Evolutionary conservation across 2,797 vertebrate species (phyloP).

Genomic region (Danio kyathit): DNA sequence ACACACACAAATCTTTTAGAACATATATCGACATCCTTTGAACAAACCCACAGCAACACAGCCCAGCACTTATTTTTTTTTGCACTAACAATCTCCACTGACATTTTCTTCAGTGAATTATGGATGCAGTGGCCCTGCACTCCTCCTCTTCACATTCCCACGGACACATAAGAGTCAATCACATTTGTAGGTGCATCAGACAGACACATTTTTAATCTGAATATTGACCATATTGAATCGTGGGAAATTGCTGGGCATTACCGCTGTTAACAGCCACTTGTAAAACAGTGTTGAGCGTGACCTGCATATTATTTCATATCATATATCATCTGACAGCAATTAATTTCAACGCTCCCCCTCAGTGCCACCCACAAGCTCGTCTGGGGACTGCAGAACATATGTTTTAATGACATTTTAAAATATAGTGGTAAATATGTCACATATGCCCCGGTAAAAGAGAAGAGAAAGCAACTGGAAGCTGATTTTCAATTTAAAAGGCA

Average conservation of each 20-base stretch:
- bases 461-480: slow-evolving; percentile 64
- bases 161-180: slow-evolving; percentile 17
- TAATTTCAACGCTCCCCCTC: neutral
- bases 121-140: neutral
- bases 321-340: neutral
- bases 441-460: slow-evolving; percentile 59
- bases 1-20: too few relatives aligned
- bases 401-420: slow-evolving; percentile 62
- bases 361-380: slow-evolving; percentile 53
- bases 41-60: neutral
- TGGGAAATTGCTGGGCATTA: slow-evolving; percentile 27
- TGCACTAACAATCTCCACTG: neutral
- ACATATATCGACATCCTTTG: too few relatives aligned
- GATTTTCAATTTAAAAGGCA: slow-evolving; percentile 74
- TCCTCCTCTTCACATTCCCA: neutral
- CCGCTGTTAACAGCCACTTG: neutral
- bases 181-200: slow-evolving; percentile 17
- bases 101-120: neutral
- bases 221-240: slow-evolving; percentile 34
- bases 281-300: slow-evolving; percentile 20
- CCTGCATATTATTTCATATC: slow-evolving; percentile 19
- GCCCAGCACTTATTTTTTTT: neutral
- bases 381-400: slow-evolving; percentile 57
- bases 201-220: slow-evolving; percentile 26
- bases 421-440: slow-evolving; percentile 66